Evolutionary conservation across 2,888 invertebrate genomes (phyloP).

Genomic region (Orthosia gothica): DNA sequence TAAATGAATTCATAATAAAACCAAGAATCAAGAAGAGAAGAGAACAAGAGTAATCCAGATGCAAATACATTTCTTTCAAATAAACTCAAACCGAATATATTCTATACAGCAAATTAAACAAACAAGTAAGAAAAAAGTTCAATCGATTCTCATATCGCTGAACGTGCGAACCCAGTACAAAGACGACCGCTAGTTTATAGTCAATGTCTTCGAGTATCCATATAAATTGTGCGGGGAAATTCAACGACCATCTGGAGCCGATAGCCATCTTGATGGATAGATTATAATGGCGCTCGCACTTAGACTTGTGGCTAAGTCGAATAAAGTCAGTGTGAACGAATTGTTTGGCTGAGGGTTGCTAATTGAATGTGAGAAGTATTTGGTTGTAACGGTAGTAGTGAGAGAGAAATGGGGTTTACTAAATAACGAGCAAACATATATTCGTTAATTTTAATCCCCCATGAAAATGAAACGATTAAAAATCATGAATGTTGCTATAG

Average conservation of each 20-base stretch:
- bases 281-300: constrained; percentile 76
- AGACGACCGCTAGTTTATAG: constrained; percentile 81
- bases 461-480: not conserved
- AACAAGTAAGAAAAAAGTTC: constrained; percentile 58
- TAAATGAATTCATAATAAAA: too few relatives aligned
- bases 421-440: not conserved
- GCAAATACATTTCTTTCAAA: constrained; percentile 22
- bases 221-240: constrained; percentile 81
- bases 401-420: not conserved
- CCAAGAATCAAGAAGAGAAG: too few relatives aligned
- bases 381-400: not conserved
- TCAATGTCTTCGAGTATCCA: constrained; percentile 79
- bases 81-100: constrained; percentile 25
- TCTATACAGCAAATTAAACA: constrained; percentile 49
- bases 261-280: constrained; percentile 85
- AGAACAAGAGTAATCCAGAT: constrained; percentile 8
- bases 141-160: constrained; percentile 77
- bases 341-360: constrained; percentile 26
- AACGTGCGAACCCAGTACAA: constrained; percentile 82
- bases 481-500: not conserved
- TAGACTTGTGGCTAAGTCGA: constrained; percentile 67
- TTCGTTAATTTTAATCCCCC: not conserved
- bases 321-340: constrained; percentile 32
- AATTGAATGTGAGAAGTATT: constrained; percentile 37
- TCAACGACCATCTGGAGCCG: constrained; percentile 81